These are phyloP conservation scores for Holothuria leucospilota DNA, from an alignment of 53 echinoderm and acorn worm genomes.

Conservation along the genomic window DNA sequence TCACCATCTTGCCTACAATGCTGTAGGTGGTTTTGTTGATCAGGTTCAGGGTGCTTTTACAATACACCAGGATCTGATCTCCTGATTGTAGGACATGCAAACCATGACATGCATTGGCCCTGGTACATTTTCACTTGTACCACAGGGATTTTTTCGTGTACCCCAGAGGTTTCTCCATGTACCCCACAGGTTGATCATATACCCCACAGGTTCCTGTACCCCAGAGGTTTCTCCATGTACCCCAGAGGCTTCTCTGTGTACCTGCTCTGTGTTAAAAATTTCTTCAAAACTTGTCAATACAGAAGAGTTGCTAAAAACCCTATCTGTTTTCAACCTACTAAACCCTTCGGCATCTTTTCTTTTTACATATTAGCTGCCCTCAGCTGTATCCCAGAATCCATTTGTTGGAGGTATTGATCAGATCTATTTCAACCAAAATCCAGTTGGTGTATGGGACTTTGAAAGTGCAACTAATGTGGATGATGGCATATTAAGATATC, in stretches of 20 bases:
- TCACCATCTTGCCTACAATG: no score
- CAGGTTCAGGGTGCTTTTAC: no score
- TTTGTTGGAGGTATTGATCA: slow-evolving; percentile 84
- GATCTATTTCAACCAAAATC: slow-evolving; percentile 65
- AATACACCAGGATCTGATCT: no score
- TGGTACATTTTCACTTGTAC: no score
- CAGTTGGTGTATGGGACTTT: slow-evolving; percentile 94
- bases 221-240: no score
- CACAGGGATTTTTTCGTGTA: no score
- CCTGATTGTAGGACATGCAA: no score
- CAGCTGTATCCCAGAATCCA: slow-evolving; percentile 33
- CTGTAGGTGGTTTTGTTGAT: no score
- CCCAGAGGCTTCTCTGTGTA: not conserved
- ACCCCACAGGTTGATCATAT: no score
- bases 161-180: no score
- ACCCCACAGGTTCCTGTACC: no score
- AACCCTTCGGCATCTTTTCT: not conserved
- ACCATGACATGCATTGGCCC: no score
- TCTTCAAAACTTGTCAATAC: not conserved
- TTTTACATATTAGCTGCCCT: slow-evolving; percentile 47
- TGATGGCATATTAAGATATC: slow-evolving; percentile 74
- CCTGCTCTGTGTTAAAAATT: not conserved
- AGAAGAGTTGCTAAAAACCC: not conserved
- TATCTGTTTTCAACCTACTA: not conserved
- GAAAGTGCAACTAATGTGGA: slow-evolving; percentile 65